Percentiles rank a stretch among this genome's conserved stretches.
Conservation (phyloP, 2,888 invertebrate species). For the Cerastoderma edule region DNA sequence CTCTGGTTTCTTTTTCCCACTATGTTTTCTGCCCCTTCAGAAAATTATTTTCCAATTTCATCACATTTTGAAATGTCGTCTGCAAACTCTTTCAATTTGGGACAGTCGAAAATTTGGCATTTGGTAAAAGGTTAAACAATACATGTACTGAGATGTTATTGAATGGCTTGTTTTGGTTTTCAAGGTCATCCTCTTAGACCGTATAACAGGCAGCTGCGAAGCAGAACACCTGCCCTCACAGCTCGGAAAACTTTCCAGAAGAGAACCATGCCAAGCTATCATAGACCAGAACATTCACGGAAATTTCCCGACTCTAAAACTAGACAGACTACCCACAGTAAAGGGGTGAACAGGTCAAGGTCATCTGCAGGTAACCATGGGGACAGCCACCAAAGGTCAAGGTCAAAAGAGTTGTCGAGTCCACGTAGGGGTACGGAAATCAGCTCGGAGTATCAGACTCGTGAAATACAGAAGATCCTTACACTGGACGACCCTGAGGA, state of each 20-base stretch:
- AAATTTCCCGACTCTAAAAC: slow-evolving; percentile 20
- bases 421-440: slow-evolving; percentile 1
- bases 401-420: slow-evolving; percentile 6
- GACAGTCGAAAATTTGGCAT: too few species aligned
- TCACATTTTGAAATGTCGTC: too few species aligned
- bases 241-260: slow-evolving; percentile 12
- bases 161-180: too few species aligned
- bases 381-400: neutral
- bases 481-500: slow-evolving; percentile 73
- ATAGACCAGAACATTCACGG: neutral
- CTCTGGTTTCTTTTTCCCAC: too few species aligned
- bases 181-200: slow-evolving; percentile 13
- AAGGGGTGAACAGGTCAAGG: slow-evolving; percentile 27
- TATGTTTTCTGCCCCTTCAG: too few species aligned
- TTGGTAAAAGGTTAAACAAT: too few species aligned
- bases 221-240: slow-evolving; percentile 30
- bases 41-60: too few species aligned
- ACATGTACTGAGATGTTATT: too few species aligned
- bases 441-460: slow-evolving; percentile 52
- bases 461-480: slow-evolving; percentile 72
- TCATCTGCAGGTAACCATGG: slow-evolving; percentile 10
- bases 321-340: slow-evolving; percentile 12
- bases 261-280: slow-evolving; percentile 6
- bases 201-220: slow-evolving; percentile 20
- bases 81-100: too few species aligned